Evolutionary conservation across 2,888 invertebrate genomes (phyloP), one percentile per base, ranked within the genome.

Genomic region (Ormyrus thymus): DNA sequence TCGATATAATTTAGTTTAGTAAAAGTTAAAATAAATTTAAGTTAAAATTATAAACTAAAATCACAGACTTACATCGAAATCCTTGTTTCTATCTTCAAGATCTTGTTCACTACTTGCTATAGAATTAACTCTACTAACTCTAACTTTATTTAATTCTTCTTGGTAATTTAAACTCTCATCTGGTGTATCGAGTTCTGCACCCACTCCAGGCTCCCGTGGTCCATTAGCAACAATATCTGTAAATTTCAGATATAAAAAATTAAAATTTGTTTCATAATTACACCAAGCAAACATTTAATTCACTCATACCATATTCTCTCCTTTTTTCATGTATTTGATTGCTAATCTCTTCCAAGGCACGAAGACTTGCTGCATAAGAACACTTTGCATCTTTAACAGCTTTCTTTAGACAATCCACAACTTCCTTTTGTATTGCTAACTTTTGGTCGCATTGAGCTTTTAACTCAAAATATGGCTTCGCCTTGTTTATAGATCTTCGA

Each of bases 401-500:
- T 76, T 93, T 92, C 86, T 97, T 96, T 11, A 98, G 91, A 83
- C 94, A 93, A 85, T 95, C 95, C 15, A 97, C 96, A 86, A 96
- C 94, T 83, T 93, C 93, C 88, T 97, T 97, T 88, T 97, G 97
- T 4, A 95, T 95, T 85, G 95, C 94, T 76, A 97, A 90, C 88
- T 97, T 96, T 85, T 95, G 94, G 88, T 97, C 95, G 84, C 97
- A 96, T 11, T 95, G 92, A 86, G 94, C 93, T 91, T 97, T 97
- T 89, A 97, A 95, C 82, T 98, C 97, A 87, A 98, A 98, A 89
- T 98, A 98, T 0, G 96, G 93, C 78, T 97, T 93, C 1, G 98
- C 96, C 90, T 97, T 97, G 55, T 94, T 92, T 71, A 98, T 97
- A 86, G 94, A 95, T 74, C 95, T 93, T 83, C 94, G 95, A 76